These are phyloP conservation scores for Drosophila tropicalis DNA, from an alignment of 1,140 invertebrate genomes.

Conservation along the genomic window DNA sequence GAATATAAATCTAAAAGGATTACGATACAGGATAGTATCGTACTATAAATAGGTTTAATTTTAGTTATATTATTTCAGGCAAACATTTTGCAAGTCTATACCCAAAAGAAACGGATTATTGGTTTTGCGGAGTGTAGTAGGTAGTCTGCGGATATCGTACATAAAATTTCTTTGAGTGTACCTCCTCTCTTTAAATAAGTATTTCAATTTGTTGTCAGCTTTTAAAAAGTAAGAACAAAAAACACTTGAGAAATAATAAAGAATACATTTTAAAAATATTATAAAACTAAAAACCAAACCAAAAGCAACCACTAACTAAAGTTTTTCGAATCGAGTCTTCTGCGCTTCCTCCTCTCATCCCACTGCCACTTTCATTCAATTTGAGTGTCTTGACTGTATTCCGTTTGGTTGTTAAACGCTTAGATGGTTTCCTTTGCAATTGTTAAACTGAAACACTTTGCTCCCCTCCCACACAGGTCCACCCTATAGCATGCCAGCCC, in stretches of 20 bases:
- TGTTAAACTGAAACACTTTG: slow-evolving; percentile 69
- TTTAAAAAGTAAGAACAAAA: slow-evolving; percentile 74
- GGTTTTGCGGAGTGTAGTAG: background rate
- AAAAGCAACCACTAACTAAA: slow-evolving; percentile 29
- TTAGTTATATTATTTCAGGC: too few relatives aligned
- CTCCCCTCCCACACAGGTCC: slow-evolving; percentile 2
- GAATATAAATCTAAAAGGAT: too few relatives aligned
- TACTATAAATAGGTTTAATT: too few relatives aligned
- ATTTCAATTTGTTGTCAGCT: slow-evolving; percentile 81
- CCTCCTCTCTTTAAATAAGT: slow-evolving; percentile 65
- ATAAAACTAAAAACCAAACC: slow-evolving; percentile 29
- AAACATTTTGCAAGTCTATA: background rate
- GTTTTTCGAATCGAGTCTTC: slow-evolving; percentile 40
- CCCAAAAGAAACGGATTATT: background rate
- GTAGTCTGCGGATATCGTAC: slow-evolving; percentile 7
- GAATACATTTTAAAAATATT: slow-evolving; percentile 63
- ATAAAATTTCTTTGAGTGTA: slow-evolving; percentile 70
- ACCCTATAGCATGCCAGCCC: background rate
- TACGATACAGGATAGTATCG: too few relatives aligned
- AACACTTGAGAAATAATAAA: slow-evolving; percentile 55
- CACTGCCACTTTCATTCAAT: slow-evolving; percentile 14
- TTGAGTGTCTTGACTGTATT: slow-evolving; percentile 15
- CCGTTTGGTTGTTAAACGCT: slow-evolving; percentile 32
- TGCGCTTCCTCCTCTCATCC: slow-evolving; percentile 21
- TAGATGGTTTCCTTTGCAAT: slow-evolving; percentile 71